Evolutionary conservation across 2,113 vertebrate genomes (phyloP).

Genomic region (Mirza zaza): DNA sequence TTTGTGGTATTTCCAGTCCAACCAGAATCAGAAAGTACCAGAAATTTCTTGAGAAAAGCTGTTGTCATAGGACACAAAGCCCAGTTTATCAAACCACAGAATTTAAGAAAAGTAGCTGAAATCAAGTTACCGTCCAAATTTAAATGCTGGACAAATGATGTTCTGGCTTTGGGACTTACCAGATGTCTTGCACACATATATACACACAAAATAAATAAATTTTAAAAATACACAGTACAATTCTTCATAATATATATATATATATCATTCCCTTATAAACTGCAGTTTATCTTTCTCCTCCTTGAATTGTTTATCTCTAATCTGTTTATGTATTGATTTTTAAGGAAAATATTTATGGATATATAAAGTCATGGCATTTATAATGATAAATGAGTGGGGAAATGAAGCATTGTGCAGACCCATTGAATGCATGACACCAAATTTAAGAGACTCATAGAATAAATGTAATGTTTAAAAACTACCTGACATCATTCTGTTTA

Average conservation of each 20-base stretch:
- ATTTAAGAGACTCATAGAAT: neutral
- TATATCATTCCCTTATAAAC: neutral
- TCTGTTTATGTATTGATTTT: neutral
- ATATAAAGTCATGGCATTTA: neutral
- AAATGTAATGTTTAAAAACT: neutral
- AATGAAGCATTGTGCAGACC: neutral
- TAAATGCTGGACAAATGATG: constrained; percentile 44
- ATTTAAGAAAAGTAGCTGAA: constrained; percentile 63
- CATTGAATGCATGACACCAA: neutral
- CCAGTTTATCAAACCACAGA: constrained; percentile 65
- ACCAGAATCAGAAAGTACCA: constrained; percentile 80
- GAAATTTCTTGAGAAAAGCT: constrained; percentile 78
- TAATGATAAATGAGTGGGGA: neutral
- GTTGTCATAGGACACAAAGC: constrained; percentile 69
- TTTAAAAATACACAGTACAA: neutral
- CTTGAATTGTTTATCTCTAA: neutral
- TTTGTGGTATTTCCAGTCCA: constrained; percentile 79
- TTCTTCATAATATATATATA: neutral
- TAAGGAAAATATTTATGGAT: neutral
- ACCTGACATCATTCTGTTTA: neutral
- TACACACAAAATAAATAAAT: neutral
- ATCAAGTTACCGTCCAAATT: constrained; percentile 45
- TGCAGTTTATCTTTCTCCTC: neutral
- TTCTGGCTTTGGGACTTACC: constrained; percentile 22
- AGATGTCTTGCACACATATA: neutral